A percentile compares a stretch with the other conserved stretches of the same genome.
Evolutionary conservation across 2,888 invertebrate species (phyloP).

Genomic region (Brachyptera putata): DNA sequence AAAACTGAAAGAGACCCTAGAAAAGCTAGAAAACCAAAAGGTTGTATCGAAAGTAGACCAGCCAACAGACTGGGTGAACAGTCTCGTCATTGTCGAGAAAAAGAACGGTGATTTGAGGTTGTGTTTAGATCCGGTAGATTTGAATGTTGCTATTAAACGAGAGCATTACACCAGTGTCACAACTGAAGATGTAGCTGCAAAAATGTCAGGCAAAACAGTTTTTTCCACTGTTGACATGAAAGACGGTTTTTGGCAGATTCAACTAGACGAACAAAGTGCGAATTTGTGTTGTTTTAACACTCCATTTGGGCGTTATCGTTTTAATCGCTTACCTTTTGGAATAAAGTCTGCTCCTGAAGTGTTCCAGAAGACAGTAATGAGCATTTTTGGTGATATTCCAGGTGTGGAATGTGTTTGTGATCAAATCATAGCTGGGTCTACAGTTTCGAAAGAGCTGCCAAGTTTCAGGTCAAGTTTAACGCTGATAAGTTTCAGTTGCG

Average conservation of each 20-base stretch:
- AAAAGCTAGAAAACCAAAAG: neutral
- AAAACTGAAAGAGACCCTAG: neutral
- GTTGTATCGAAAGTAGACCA: neutral
- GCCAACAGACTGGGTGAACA: slow-evolving; percentile 15
- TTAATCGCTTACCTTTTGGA: slow-evolving; percentile 27
- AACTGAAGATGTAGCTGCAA: neutral
- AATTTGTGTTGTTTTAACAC: slow-evolving; percentile 26
- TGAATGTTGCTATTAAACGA: slow-evolving; percentile 14
- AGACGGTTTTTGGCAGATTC: slow-evolving; percentile 25
- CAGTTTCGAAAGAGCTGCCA: slow-evolving; percentile 19
- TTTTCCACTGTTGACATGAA: slow-evolving; percentile 26
- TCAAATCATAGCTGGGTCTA: slow-evolving; percentile 26
- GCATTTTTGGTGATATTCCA: slow-evolving; percentile 26
- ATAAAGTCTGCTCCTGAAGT: slow-evolving; percentile 27
- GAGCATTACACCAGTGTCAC: neutral
- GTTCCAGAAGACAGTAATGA: slow-evolving; percentile 22
- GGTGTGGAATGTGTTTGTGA: slow-evolving; percentile 26
- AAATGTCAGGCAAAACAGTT: neutral
- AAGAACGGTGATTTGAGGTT: slow-evolving; percentile 7
- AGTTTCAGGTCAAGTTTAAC: slow-evolving; percentile 14
- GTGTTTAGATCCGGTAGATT: slow-evolving; percentile 17
- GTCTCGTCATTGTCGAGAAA: slow-evolving; percentile 19
- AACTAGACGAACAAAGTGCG: slow-evolving; percentile 18
- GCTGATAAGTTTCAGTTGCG: slow-evolving; percentile 10
- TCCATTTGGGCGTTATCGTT: slow-evolving; percentile 25